A percentile compares a stretch with the other conserved stretches of the same genome.
These are phyloP conservation scores for Physella acuta DNA, from an alignment of 1,140 invertebrate genomes.

Conservation along the genomic window DNA sequence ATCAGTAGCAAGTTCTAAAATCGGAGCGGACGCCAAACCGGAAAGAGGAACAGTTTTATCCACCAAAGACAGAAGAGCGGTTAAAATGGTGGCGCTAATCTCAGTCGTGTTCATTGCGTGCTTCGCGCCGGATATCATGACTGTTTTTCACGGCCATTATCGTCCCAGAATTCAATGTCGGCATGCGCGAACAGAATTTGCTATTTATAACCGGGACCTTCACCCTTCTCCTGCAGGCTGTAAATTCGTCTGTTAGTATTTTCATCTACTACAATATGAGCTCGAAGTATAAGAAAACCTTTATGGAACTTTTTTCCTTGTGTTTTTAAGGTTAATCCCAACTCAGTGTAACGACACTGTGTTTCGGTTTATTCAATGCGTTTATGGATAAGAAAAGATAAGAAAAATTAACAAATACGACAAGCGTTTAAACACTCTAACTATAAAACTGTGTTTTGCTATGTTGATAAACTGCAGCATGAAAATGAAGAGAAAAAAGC, in stretches of 20 bases:
- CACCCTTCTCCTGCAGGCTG: background rate
- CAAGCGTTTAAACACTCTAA: too few relatives aligned
- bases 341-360: too few relatives aligned
- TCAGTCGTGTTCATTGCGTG: background rate
- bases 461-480: too few relatives aligned
- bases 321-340: too few relatives aligned
- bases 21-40: background rate
- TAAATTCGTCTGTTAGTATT: background rate
- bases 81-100: background rate
- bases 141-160: background rate
- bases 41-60: background rate
- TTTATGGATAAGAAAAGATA: too few relatives aligned
- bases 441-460: too few relatives aligned
- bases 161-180: background rate
- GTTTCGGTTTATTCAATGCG: too few relatives aligned
- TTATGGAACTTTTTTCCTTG: too few relatives aligned
- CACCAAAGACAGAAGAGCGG: background rate
- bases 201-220: background rate
- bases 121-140: background rate
- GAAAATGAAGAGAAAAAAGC: too few relatives aligned
- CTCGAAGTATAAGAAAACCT: background rate
- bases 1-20: background rate
- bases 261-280: conserved; percentile 1
- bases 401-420: too few relatives aligned
- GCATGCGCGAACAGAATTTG: background rate